A percentile compares a stretch with the other conserved stretches of the same genome.
Conservation (phyloP, 2,888 invertebrate species). For the Cerastis leucographa region DNA sequence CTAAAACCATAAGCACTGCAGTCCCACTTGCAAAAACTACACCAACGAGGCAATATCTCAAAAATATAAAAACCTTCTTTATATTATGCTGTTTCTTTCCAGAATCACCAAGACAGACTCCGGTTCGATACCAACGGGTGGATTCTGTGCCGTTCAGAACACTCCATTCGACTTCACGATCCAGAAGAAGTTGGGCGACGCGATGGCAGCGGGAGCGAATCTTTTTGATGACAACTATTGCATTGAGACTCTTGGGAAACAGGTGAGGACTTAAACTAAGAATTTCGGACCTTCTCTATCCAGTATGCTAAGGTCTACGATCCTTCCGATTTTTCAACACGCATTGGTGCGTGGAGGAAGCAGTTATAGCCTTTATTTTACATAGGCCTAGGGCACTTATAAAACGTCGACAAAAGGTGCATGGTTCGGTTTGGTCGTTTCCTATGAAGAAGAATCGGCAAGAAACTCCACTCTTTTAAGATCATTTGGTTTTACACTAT, state of each 20-base stretch:
- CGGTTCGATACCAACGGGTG: conserved; percentile 84
- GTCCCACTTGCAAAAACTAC: not conserved
- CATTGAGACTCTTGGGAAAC: conserved; percentile 85
- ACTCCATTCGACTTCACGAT: conserved; percentile 94
- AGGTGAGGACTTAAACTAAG: conserved; percentile 65
- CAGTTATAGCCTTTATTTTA: too few species aligned
- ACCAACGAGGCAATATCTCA: not conserved
- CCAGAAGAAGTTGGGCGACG: conserved; percentile 92
- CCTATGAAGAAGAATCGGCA: too few species aligned
- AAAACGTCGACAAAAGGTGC: too few species aligned
- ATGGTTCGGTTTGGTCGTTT: too few species aligned
- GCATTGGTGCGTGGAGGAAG: too few species aligned
- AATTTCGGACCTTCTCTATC: not conserved
- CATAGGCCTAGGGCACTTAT: too few species aligned
- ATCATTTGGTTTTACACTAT: too few species aligned
- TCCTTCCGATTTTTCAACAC: too few species aligned
- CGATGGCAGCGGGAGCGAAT: conserved; percentile 89
- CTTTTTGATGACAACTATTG: conserved; percentile 97
- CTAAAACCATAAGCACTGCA: not conserved
- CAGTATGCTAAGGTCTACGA: not conserved
- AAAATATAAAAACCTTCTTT: not conserved
- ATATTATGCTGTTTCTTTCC: not conserved
- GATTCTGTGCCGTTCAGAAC: conserved; percentile 89
- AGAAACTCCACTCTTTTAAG: too few species aligned
- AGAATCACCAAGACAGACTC: conserved; percentile 84